Evolutionary conservation across 2,113 vertebrate species (phyloP), one percentile per base, ranked within the genome.

Genomic region (Brachyistius frenatus): DNA sequence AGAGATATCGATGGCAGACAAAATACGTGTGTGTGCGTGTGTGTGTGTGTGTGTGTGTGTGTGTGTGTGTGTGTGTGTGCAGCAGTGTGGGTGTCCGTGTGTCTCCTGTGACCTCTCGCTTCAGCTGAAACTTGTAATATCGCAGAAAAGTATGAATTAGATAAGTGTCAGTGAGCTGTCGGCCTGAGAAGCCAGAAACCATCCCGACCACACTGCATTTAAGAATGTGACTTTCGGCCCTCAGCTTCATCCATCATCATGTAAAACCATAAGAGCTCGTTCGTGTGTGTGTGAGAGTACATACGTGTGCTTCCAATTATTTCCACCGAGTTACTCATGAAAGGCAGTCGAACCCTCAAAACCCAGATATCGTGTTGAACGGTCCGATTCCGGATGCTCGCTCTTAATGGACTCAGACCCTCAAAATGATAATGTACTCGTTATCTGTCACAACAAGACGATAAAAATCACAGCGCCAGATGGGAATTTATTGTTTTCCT

Each of bases 101-200:
- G 68, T 83, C 58, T 69, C 56, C 30, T 6, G 62, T 77, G 85
- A 90, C 75, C 82, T 56, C 5, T 3, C 44, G 62, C 74, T 65
- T 70, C 54, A 58, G 55, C 23, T 81, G 53, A 37, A 86, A 73
- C 60, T 62, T 66, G 63, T 81, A 83, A 81, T 81, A 85, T 88
- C 86, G 78, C 73, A 71, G 73, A 68, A 87, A 73, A 88, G 91
- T 75, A 60, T 67, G 77, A 91, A 90, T 89, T 90, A 89, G 80
- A 86, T 89, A 89, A 92, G 86, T 89, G 89, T 92, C 86, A 85
- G 81, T 75, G 84, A 91, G 77, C 69, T 74, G 76, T 88, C 63
- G 73, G 81, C 85, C 87, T 90, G 69, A 83, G 80, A 90, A 86
- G 73, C 75, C 73, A 83, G 78, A 67, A 88, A 85, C 73, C 78